Evolutionary conservation across 2,797 vertebrate species (phyloP), one percentile per base, ranked within the genome.

Genomic region (Mormyrus hasselquistii): DNA sequence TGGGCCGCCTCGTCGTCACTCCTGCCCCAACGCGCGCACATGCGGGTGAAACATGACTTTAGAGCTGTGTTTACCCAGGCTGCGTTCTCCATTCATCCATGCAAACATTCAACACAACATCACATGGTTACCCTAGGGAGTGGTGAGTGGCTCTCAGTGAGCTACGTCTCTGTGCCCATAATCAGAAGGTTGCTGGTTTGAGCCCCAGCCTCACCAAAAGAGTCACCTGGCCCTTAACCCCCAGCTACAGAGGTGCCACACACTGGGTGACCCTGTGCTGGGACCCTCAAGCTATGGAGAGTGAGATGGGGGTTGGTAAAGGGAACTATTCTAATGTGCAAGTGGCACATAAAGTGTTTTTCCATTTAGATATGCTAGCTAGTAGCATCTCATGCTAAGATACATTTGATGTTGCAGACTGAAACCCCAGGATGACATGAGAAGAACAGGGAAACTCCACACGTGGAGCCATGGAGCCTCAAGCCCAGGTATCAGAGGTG

Each of bases 1-100:
- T 97, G 98, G 2, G 96, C 93, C 0, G 94, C 93, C 91, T 99
- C 98, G 0, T 99, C 98, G 0, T 99, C 98, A 0, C 97, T 97
- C 92, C 98, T 99, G 93, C 62, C 9, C 91, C n/a, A 90, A 50
- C 19, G 19, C 19, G 1, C 0, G 1, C 9, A 4, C 44, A 49
- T 1, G 2, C 41, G 47, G n/a, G 12, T 29, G 22, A 57, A 41
- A 41, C 25, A 16, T 19, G 44, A 29, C 4, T 50, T 50, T 10
- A 86, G 83, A 86, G 83, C 50, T 53, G 8, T 1, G 22, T 34
- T 50, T 50, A 96, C 95, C 95, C 95, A 90, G 94, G 93, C 90
- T 96, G 92, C 8, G 16, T 41, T 82, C 44, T 49, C 65, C 65
- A 16, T 16, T 34, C 65, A 34, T 69, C 16, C 29, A 73, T 73